These are phyloP conservation scores for Stichopus chloronotus DNA, from an alignment of 35 echinoderm and acorn worm species.

Conservation along the genomic window DNA sequence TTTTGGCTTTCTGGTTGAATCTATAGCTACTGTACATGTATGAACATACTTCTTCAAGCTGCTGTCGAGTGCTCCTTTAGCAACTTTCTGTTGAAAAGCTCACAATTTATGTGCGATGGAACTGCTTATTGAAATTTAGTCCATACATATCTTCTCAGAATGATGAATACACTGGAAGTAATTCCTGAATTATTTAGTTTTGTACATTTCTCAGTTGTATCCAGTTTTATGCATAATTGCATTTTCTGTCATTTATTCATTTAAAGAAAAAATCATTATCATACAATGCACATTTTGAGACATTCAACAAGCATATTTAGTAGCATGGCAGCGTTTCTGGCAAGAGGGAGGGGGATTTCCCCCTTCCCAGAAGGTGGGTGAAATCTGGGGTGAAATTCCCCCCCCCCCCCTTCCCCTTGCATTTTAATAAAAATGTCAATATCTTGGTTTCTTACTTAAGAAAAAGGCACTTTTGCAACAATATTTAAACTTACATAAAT, in stretches of 20 bases:
- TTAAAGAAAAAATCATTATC: background rate
- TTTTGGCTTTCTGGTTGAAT: no score
- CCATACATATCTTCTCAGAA: background rate
- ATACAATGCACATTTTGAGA: no score
- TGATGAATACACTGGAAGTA: background rate
- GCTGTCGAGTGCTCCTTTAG: background rate
- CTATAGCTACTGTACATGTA: background rate
- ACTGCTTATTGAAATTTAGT: background rate
- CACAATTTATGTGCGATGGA: background rate
- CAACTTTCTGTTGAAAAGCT: background rate
- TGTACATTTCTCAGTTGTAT: conserved; percentile 11
- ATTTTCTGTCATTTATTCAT: background rate
- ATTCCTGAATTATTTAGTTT: background rate
- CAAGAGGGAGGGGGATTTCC: no score
- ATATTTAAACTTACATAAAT: no score
- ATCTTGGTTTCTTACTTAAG: no score
- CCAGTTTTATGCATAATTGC: background rate
- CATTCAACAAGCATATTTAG: no score
- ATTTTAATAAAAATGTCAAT: no score
- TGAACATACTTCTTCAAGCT: background rate
- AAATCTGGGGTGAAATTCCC: no score
- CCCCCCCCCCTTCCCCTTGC: no score
- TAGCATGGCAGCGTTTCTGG: no score
- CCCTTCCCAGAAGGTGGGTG: no score
- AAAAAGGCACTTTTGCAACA: no score